Evolutionary conservation across 2,888 invertebrate species (phyloP).

Genomic region (Mesoligia furuncula): DNA sequence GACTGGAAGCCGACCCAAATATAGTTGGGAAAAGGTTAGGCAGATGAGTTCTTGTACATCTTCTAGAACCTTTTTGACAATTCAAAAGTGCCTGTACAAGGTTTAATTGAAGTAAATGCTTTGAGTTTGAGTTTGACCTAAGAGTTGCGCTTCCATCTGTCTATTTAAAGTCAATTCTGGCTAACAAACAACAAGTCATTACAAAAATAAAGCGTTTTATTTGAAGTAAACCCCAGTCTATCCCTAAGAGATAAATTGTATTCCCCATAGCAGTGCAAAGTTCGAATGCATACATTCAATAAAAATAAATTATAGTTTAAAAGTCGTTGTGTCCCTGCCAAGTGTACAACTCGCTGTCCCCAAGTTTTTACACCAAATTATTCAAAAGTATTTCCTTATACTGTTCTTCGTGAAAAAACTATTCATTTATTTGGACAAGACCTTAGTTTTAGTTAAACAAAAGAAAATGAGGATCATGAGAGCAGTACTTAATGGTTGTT

Average conservation of each 20-base stretch:
- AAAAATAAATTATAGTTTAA: constrained; percentile 47
- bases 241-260: constrained; percentile 21
- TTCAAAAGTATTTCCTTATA: constrained; percentile 41
- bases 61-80: too few species aligned
- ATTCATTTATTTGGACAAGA: constrained; percentile 29
- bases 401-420: constrained; percentile 8
- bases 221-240: neutral
- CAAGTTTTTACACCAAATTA: constrained; percentile 52
- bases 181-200: neutral
- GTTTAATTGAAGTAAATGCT: too few species aligned
- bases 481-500: neutral
- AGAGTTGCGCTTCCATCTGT: neutral
- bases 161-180: constrained; percentile 4
- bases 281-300: constrained; percentile 39
- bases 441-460: neutral
- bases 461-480: neutral
- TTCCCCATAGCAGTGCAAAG: constrained; percentile 27
- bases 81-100: too few species aligned
- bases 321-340: constrained; percentile 46
- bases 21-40: neutral
- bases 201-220: constrained; percentile 1
- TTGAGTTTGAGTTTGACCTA: too few species aligned
- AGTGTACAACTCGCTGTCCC: constrained; percentile 34
- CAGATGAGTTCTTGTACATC: neutral
- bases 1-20: neutral